phyloP scores from a whole-genome alignment of 2,113 vertebrate genomes.

The Callionymus lyra region DNA sequence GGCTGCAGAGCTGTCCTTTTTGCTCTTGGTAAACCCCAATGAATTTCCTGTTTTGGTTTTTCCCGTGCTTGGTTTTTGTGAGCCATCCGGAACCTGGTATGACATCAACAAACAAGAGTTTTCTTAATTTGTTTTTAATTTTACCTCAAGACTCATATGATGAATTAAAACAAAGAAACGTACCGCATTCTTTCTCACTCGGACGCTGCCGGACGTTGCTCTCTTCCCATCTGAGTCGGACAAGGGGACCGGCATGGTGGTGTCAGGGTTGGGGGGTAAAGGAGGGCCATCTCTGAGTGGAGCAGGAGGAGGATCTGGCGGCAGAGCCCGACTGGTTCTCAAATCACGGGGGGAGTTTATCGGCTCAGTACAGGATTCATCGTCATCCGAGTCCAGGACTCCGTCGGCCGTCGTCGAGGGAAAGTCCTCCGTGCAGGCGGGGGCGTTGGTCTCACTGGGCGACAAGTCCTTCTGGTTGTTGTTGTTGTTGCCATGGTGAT shows the following conservation, averaged over 20 bases:
- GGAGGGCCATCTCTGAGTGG: conserved; percentile 77
- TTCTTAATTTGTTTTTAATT: neutral
- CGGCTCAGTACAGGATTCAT: conserved; percentile 62
- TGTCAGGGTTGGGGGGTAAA: conserved; percentile 70
- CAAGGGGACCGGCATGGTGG: conserved; percentile 82
- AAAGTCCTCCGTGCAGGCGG: conserved; percentile 70
- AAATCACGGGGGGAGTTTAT: conserved; percentile 49
- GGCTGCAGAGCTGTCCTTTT: conserved; percentile 26
- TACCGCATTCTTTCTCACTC: conserved; percentile 42
- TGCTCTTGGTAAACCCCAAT: conserved; percentile 22
- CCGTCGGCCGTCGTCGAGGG: conserved; percentile 73
- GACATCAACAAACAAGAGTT: neutral
- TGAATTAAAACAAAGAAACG: conserved; percentile 25
- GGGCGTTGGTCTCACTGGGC: conserved; percentile 77
- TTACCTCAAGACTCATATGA: neutral
- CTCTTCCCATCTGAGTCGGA: conserved; percentile 62
- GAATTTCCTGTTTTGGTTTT: conserved; percentile 55
- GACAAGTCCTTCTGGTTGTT: conserved; percentile 61
- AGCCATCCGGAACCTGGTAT: conserved; percentile 18
- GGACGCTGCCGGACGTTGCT: conserved; percentile 32
- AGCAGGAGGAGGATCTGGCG: conserved; percentile 72
- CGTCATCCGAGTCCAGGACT: conserved; percentile 78
- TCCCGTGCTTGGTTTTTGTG: conserved; percentile 34
- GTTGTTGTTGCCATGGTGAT: conserved; percentile 27
- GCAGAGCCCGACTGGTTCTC: conserved; percentile 35